Evolutionary conservation across 2,113 vertebrate genomes (phyloP).

Genomic region (Microtus richardsoni): DNA sequence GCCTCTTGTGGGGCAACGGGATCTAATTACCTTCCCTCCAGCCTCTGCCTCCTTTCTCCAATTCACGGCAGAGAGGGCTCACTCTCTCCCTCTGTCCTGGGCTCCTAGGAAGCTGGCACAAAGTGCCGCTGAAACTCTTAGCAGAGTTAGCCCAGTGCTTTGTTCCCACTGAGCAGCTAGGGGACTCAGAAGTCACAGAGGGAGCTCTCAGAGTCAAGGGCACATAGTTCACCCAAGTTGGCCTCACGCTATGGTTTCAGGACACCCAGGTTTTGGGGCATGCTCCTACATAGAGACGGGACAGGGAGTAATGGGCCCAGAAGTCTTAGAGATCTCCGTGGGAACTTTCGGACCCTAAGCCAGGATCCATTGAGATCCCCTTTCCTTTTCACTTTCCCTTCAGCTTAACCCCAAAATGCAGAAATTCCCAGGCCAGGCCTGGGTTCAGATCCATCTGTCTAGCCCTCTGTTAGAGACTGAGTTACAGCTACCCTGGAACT

Average conservation of each 20-base stretch:
- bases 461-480: background rate
- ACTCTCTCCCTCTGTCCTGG: background rate
- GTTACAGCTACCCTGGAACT: background rate
- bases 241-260: background rate
- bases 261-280: background rate
- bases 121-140: background rate
- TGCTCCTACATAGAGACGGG: background rate
- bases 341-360: background rate
- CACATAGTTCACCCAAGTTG: rapidly evolving
- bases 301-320: background rate
- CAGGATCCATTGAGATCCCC: no score
- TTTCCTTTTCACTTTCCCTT: background rate
- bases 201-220: background rate
- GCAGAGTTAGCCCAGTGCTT: background rate
- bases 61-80: background rate
- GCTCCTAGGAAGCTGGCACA: background rate
- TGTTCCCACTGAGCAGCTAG: background rate
- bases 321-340: background rate
- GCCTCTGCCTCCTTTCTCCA: constrained; percentile 67
- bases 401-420: background rate
- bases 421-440: background rate
- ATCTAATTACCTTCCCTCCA: constrained; percentile 85
- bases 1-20: constrained; percentile 87
- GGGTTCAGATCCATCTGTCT: background rate
- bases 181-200: background rate